Percentiles rank a stretch among this genome's conserved stretches.
Conservation (phyloP, 2,113 vertebrate genomes). For the Corynorhinus townsendii region DNA sequence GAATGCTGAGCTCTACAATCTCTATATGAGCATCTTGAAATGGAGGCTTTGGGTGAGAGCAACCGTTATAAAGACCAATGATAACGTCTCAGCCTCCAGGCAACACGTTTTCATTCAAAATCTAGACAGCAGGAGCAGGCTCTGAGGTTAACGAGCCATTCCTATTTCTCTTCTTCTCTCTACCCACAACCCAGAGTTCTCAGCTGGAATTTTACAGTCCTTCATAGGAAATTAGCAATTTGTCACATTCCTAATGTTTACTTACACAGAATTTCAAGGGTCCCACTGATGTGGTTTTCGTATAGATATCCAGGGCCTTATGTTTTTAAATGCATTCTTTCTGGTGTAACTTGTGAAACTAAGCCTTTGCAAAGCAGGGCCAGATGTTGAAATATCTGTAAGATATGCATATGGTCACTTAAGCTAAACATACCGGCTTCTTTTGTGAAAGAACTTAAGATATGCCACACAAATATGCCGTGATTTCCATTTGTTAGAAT, state of each 20-base stretch:
- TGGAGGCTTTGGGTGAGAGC: not conserved
- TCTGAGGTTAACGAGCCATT: not conserved
- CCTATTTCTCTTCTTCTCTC: not conserved
- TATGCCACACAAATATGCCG: not conserved
- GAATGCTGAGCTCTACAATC: not conserved
- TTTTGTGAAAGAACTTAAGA: slow-evolving; percentile 19
- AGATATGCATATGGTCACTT: slow-evolving; percentile 33
- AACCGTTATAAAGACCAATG: not conserved
- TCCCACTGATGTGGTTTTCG: slow-evolving; percentile 65
- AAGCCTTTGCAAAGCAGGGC: slow-evolving; percentile 53
- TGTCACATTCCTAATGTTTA: slow-evolving; percentile 68
- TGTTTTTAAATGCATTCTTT: slow-evolving; percentile 65
- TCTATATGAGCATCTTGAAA: not conserved
- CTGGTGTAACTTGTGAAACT: slow-evolving; percentile 50
- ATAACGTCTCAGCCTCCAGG: not conserved
- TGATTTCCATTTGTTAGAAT: slow-evolving; percentile 35
- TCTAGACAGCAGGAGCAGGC: not conserved
- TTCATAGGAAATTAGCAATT: slow-evolving; percentile 65
- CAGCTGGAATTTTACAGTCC: slow-evolving; percentile 36
- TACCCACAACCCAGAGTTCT: not conserved
- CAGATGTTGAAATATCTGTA: slow-evolving; percentile 60
- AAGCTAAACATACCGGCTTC: slow-evolving; percentile 42
- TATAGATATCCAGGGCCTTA: slow-evolving; percentile 1
- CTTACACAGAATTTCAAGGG: slow-evolving; percentile 52
- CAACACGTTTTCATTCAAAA: slow-evolving; percentile 29